These are phyloP conservation scores for Aegotheles bennettii DNA, from an alignment of 2,113 vertebrate species.

Conservation along the genomic window DNA sequence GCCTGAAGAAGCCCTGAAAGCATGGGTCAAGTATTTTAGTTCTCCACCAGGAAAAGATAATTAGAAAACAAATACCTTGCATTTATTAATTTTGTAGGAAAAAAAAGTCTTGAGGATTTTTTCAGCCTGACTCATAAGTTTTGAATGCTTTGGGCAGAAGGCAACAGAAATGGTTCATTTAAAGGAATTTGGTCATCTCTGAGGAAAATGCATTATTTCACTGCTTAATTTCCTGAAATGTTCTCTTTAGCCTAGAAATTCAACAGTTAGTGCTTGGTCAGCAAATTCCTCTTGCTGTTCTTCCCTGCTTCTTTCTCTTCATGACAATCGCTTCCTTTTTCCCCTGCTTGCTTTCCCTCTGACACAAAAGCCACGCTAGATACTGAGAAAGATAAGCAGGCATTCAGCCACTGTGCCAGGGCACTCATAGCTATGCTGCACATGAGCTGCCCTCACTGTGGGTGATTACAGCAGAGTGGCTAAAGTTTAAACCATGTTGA, in stretches of 20 bases:
- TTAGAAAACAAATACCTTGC: background rate
- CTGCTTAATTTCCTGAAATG: slow-evolving; percentile 8
- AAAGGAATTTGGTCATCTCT: background rate
- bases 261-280: background rate
- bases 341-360: slow-evolving; percentile 26
- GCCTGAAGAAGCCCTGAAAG: background rate
- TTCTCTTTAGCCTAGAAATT: slow-evolving; percentile 10
- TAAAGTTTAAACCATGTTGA: background rate
- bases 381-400: slow-evolving; percentile 3
- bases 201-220: background rate
- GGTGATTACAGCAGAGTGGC: background rate
- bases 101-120: background rate
- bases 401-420: background rate
- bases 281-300: background rate
- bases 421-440: background rate
- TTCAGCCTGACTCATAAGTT: background rate
- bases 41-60: background rate
- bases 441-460: background rate
- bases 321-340: background rate
- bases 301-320: background rate
- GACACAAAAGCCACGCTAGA: slow-evolving; percentile 54
- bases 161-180: background rate
- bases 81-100: background rate
- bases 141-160: background rate
- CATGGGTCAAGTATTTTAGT: background rate